Conservation (phyloP, 2,113 vertebrate genomes). For the Ellobius talpinus region DNA sequence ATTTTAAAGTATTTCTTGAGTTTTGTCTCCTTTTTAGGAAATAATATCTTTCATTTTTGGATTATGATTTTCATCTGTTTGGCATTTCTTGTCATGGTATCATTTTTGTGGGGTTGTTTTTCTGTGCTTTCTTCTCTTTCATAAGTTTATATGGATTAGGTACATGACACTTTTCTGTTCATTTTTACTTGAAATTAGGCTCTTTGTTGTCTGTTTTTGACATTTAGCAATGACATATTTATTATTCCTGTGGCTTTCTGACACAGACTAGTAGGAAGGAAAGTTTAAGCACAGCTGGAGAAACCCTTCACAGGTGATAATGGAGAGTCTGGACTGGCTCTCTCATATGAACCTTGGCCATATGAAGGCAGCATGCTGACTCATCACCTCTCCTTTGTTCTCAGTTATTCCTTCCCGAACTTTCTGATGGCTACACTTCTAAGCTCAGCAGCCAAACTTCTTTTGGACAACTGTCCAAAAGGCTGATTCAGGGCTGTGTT, state of each 20-base stretch:
- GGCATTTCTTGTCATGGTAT: background rate
- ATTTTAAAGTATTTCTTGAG: background rate
- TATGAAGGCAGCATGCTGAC: background rate
- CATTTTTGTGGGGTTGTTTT: background rate
- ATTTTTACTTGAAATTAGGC: background rate
- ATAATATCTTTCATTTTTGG: background rate
- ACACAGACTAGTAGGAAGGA: background rate
- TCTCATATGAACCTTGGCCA: background rate
- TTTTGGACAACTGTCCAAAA: background rate
- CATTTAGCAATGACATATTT: background rate
- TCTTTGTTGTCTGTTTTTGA: background rate
- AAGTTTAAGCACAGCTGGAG: too few species aligned
- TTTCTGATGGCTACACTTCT: background rate
- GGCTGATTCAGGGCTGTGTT: background rate
- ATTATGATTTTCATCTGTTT: background rate
- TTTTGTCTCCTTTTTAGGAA: background rate
- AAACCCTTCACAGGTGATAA: background rate
- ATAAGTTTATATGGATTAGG: background rate
- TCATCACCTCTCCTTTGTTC: background rate
- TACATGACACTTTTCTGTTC: background rate
- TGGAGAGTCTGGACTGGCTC: background rate
- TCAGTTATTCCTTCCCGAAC: background rate
- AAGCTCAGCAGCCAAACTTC: background rate
- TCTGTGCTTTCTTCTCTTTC: background rate
- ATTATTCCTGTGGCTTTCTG: background rate